Conservation (phyloP, 2,113 vertebrate species). For the Empidonax traillii region DNA sequence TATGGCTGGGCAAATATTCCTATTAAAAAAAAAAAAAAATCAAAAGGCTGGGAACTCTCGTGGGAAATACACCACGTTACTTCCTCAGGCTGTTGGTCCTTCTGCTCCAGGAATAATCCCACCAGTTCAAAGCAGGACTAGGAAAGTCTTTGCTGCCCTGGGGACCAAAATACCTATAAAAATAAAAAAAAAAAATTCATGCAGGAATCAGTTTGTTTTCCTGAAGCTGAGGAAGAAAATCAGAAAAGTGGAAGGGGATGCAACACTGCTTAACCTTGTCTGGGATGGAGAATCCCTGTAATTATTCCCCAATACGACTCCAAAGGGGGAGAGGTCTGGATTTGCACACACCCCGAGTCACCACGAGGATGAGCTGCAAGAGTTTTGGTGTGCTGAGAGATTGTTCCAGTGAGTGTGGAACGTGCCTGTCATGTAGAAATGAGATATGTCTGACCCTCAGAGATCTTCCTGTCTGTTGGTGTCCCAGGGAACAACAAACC, state of each 20-base stretch:
- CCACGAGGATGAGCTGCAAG: neutral
- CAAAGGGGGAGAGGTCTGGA: neutral
- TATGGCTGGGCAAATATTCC: constrained; percentile 15
- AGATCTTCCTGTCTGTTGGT: too few relatives aligned
- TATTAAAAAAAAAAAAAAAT: neutral
- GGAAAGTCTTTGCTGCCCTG: neutral
- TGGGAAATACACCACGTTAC: accelerated
- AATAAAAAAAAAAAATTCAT: neutral
- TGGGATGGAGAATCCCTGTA: neutral
- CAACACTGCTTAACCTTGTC: neutral
- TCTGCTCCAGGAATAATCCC: neutral
- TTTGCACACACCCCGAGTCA: neutral
- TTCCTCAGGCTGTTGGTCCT: neutral
- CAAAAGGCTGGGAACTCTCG: neutral
- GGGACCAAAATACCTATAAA: neutral
- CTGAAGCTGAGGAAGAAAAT: neutral
- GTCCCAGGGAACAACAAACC: too few relatives aligned
- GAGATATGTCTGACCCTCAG: too few relatives aligned
- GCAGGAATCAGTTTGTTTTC: neutral
- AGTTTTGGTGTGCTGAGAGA: neutral
- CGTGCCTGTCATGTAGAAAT: too few relatives aligned
- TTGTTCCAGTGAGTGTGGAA: neutral
- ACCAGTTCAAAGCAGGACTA: neutral
- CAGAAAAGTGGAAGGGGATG: neutral
- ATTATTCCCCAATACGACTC: neutral